Conservation (phyloP, 2,113 vertebrate species). For the Aix galericulata region DNA sequence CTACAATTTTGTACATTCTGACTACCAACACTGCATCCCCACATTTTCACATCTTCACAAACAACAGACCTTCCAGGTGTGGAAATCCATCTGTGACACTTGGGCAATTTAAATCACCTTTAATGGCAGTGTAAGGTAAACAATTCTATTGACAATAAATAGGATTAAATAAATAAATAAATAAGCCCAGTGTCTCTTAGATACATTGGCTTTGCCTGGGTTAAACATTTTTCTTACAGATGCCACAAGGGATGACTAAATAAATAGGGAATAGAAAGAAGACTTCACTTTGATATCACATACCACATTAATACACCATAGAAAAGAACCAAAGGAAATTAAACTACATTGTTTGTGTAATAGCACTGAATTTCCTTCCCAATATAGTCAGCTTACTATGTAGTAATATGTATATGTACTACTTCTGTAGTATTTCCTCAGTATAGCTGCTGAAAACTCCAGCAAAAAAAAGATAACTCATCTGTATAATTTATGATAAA, state of each 20-base stretch:
- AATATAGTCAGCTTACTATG: neutral
- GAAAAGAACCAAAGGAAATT: neutral
- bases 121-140: neutral
- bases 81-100: constrained; percentile 12
- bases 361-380: neutral
- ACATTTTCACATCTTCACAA: neutral
- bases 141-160: neutral
- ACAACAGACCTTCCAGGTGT: neutral
- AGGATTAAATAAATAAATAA: neutral
- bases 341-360: neutral
- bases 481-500: constrained; percentile 19
- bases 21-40: neutral
- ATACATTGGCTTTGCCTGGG: neutral
- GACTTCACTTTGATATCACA: neutral
- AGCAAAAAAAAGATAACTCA: neutral
- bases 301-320: neutral
- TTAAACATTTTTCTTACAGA: neutral
- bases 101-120: neutral
- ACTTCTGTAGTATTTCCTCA: constrained; percentile 44
- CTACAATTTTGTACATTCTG: neutral
- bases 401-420: no score
- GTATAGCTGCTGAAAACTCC: constrained; percentile 42
- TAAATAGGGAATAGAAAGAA: neutral
- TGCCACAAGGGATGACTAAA: neutral
- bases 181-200: neutral